Percentiles rank a stretch among this genome's conserved stretches.
phyloP scores from a whole-genome alignment of 2,113 vertebrate genomes.

The Antidorcas marsupialis region DNA sequence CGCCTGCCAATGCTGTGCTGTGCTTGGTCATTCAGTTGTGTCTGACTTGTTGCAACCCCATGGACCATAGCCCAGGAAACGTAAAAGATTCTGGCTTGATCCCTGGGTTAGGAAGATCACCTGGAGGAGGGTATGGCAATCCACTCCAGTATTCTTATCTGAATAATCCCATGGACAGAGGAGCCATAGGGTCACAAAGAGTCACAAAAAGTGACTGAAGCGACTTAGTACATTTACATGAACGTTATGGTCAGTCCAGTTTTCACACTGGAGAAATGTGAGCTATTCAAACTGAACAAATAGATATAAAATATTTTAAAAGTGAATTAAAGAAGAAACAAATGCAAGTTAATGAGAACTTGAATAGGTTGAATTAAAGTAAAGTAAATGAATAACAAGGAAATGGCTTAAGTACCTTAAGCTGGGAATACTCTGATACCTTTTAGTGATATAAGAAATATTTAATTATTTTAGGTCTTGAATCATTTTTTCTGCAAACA shows the following conservation, averaged over 20 bases:
- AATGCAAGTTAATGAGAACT: not conserved
- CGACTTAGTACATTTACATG: not conserved
- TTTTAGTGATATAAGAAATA: not conserved
- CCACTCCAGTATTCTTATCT: not conserved
- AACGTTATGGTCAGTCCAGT: not conserved
- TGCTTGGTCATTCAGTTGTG: not conserved
- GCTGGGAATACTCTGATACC: not conserved
- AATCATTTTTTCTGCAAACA: not conserved
- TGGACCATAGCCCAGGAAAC: not conserved
- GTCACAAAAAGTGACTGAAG: not conserved
- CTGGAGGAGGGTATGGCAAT: not conserved
- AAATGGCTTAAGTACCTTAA: not conserved
- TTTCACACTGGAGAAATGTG: not conserved
- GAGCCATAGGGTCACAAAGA: not conserved
- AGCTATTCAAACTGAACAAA: not conserved
- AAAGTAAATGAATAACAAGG: not conserved
- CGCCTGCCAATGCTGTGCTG: not conserved
- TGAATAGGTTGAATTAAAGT: not conserved
- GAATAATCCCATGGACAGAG: not conserved
- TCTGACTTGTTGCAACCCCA: not conserved
- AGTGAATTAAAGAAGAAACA: not conserved
- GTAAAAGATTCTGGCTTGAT: not conserved
- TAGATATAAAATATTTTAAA: not conserved
- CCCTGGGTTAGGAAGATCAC: not conserved
- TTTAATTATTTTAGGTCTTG: not conserved